Evolutionary conservation across 1,140 invertebrate genomes (phyloP).

Genomic region (Lepidurus apus): DNA sequence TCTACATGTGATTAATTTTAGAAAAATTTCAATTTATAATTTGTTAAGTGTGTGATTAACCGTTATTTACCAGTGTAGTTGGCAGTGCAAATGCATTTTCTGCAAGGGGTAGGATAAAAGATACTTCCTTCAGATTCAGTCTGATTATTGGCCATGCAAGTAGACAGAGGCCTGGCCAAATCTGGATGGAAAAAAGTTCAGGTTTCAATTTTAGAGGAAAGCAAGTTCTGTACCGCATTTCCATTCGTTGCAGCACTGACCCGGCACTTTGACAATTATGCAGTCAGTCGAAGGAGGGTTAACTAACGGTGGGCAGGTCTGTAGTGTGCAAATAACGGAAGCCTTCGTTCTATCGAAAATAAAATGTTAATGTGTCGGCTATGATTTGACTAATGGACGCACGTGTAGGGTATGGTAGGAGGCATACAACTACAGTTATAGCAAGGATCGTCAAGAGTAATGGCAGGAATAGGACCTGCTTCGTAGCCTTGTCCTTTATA

Average conservation of each 20-base stretch:
- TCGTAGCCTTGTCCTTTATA: constrained; percentile 38
- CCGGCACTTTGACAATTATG: background rate
- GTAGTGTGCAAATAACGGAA: background rate
- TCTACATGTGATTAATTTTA: background rate
- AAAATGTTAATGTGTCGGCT: background rate
- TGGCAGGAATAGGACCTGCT: constrained; percentile 37
- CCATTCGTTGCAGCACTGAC: background rate
- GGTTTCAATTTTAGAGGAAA: background rate
- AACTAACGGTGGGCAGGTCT: background rate
- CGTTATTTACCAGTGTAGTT: constrained; percentile 24
- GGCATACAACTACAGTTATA: constrained; percentile 36
- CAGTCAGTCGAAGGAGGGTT: background rate
- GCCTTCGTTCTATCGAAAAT: background rate
- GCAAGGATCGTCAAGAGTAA: constrained; percentile 36
- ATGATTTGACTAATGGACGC: background rate
- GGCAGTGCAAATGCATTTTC: constrained; percentile 27
- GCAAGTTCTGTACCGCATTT: background rate
- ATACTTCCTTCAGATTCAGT: background rate
- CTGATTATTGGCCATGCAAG: background rate
- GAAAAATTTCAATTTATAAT: background rate
- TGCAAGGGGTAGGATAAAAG: constrained; percentile 20
- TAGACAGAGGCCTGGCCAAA: background rate
- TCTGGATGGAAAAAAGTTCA: background rate
- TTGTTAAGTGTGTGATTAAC: too few relatives aligned
- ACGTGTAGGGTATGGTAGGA: background rate